These are phyloP conservation scores for Tauraco erythrolophus DNA, from an alignment of 2,113 vertebrate genomes.

Conservation along the genomic window DNA sequence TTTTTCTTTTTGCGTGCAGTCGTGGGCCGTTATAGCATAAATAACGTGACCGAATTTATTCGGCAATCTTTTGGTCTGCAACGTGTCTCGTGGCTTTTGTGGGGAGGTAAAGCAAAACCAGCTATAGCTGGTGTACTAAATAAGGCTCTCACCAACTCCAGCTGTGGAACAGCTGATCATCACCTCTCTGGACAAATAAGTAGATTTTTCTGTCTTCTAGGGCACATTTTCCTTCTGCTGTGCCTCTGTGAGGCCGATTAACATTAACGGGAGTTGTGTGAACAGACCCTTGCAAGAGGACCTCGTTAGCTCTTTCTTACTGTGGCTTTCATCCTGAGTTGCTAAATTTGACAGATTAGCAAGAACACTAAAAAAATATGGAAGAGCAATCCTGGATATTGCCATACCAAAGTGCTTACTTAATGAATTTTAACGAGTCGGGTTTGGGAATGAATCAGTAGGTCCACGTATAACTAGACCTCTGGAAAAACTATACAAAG, in stretches of 20 bases:
- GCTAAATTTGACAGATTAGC: neutral
- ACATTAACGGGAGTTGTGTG: neutral
- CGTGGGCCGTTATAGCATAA: neutral
- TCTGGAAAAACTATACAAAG: neutral
- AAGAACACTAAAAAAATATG: neutral
- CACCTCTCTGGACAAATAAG: constrained; percentile 5
- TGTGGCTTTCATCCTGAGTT: neutral
- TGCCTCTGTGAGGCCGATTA: neutral
- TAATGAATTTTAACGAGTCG: neutral
- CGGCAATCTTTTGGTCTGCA: neutral
- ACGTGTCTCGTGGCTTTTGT: neutral
- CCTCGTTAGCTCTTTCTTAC: neutral
- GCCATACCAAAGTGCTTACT: neutral
- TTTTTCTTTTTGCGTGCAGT: neutral
- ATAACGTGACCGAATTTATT: constrained; percentile 17
- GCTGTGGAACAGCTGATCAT: neutral
- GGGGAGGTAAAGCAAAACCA: constrained; percentile 4
- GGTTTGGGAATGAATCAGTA: neutral
- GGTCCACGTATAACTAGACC: neutral
- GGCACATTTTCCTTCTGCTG: neutral
- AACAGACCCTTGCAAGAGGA: neutral
- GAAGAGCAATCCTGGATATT: neutral
- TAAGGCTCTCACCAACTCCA: neutral
- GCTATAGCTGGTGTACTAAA: neutral
- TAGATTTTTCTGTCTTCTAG: constrained; percentile 15